Evolutionary conservation across 23 tunicate genomes (phyloP).

Genomic region (Styela clava): DNA sequence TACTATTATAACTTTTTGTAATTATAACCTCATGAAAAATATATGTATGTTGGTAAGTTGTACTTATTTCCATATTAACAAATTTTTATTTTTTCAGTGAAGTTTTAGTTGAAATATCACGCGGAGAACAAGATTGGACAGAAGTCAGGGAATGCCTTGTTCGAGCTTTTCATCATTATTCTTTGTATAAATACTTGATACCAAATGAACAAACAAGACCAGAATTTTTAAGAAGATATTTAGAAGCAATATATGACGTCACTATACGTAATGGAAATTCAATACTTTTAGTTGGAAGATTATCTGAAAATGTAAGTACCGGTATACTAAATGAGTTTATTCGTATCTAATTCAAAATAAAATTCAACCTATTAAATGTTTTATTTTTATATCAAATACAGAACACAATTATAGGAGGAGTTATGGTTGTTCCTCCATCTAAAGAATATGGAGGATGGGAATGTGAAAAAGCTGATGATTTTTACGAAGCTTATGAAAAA

Average conservation of each 20-base stretch:
- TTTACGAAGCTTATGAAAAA: conserved; percentile 77
- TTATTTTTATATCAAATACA: neutral
- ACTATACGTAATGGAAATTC: conserved; percentile 65
- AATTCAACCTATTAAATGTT: no score
- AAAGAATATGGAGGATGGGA: conserved; percentile 69
- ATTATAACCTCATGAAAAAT: no score
- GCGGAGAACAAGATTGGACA: conserved; percentile 48
- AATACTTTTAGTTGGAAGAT: conserved; percentile 24
- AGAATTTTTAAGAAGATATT: conserved; percentile 67
- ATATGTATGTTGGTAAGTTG: no score
- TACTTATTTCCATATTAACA: no score
- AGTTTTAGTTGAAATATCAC: neutral
- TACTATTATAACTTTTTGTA: no score
- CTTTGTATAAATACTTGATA: conserved; percentile 84
- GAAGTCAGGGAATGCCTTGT: conserved; percentile 66
- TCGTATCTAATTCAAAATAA: no score
- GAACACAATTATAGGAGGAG: conserved; percentile 58
- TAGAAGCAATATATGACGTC: conserved; percentile 88
- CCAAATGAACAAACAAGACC: conserved; percentile 62
- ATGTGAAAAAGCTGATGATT: conserved; percentile 52
- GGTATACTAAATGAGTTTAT: no score
- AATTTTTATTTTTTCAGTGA: no score
- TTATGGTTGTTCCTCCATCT: conserved; percentile 78
- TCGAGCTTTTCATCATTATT: conserved; percentile 57
- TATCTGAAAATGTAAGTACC: neutral